A percentile compares a stretch with the other conserved stretches of the same genome.
Conservation (phyloP, 2,797 vertebrate genomes). For the Danio aesculapii region DNA sequence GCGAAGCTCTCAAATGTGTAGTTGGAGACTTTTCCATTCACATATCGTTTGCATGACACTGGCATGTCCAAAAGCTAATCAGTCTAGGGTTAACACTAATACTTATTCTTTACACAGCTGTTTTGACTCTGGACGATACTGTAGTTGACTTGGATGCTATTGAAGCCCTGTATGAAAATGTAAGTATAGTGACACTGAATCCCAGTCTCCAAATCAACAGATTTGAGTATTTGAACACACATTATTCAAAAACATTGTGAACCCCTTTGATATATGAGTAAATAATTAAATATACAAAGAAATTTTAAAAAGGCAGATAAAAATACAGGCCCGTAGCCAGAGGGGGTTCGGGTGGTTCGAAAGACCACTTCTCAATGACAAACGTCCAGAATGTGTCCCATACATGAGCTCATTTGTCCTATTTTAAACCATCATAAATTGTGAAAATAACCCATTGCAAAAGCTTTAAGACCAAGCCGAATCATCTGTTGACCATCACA, state of each 20-base stretch:
- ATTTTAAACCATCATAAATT: too few species aligned
- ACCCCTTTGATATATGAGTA: not conserved
- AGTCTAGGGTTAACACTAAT: not conserved
- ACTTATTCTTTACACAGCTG: constrained; percentile 75
- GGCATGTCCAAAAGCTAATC: constrained; percentile 2
- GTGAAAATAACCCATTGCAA: too few species aligned
- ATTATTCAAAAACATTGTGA: not conserved
- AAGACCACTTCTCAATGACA: too few species aligned
- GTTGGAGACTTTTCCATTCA: not conserved
- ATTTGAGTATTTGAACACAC: not conserved
- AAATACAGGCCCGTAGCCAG: too few species aligned
- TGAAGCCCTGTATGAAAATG: constrained; percentile 95
- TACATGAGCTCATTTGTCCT: too few species aligned
- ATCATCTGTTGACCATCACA: too few species aligned
- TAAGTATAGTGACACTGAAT: constrained; percentile 73
- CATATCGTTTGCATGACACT: constrained; percentile 5
- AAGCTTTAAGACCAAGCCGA: too few species aligned
- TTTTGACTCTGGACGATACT: constrained; percentile 90
- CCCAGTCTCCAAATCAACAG: not conserved
- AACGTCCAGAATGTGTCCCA: too few species aligned
- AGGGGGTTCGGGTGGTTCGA: too few species aligned
- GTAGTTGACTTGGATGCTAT: constrained; percentile 94
- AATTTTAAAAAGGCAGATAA: too few species aligned
- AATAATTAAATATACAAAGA: too few species aligned
- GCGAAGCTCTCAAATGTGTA: not conserved